Conservation (phyloP, 2,113 vertebrate genomes). For the Galemys pyrenaicus region DNA sequence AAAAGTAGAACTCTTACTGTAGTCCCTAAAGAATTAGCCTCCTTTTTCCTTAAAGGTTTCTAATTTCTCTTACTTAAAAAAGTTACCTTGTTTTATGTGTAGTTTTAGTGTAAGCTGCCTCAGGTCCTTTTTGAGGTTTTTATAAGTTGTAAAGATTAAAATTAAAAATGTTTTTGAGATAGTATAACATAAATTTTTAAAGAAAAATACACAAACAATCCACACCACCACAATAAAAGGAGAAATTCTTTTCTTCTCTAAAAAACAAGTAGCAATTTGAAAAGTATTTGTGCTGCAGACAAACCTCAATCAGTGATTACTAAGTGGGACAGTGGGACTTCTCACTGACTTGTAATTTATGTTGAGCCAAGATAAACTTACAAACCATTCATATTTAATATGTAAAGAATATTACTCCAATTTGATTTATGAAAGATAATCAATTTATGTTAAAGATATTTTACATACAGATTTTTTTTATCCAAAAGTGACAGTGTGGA, state of each 20-base stretch:
- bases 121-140: background rate
- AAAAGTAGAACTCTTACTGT: background rate
- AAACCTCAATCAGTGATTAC: background rate
- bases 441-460: background rate
- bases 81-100: background rate
- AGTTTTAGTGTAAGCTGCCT: background rate
- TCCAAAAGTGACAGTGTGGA: background rate
- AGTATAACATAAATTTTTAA: background rate
- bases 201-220: background rate
- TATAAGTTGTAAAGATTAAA: slow-evolving; percentile 29
- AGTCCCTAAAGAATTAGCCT: background rate
- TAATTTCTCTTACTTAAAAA: background rate
- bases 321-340: background rate
- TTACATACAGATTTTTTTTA: slow-evolving; percentile 14
- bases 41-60: background rate
- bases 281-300: background rate
- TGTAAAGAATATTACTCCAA: background rate
- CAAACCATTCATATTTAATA: background rate
- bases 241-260: background rate
- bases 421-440: background rate
- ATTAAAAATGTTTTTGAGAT: slow-evolving; percentile 16
- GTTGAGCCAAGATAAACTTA: background rate
- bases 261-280: background rate
- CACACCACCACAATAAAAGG: slow-evolving; percentile 4
- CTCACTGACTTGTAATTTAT: background rate